Conservation (phyloP, 2,888 invertebrate species). For the Nineta flava region DNA sequence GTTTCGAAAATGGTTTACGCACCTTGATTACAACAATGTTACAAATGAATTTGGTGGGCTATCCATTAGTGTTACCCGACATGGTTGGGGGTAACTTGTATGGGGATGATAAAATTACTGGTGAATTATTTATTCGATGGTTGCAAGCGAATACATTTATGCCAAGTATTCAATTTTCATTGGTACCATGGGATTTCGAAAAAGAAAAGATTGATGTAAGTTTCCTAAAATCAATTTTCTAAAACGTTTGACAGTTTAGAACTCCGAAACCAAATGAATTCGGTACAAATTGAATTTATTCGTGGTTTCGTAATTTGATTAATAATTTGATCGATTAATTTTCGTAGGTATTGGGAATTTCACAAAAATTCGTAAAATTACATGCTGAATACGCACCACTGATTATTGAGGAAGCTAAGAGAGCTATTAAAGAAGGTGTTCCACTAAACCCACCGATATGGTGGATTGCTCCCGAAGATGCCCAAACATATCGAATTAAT, state of each 20-base stretch:
- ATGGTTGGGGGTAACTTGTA: constrained; percentile 60
- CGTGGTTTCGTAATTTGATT: constrained; percentile 7
- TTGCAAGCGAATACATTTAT: constrained; percentile 61
- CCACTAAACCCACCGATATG: constrained; percentile 72
- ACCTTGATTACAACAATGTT: constrained; percentile 57
- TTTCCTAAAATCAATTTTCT: constrained; percentile 5
- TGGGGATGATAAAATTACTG: constrained; percentile 35
- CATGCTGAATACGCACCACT: constrained; percentile 44
- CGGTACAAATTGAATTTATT: too few relatives aligned
- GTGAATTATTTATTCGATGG: constrained; percentile 63
- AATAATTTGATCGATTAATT: too few relatives aligned
- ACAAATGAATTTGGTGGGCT: constrained; percentile 36
- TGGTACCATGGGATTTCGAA: constrained; percentile 60
- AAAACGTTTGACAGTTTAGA: neutral
- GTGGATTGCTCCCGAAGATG: constrained; percentile 63
- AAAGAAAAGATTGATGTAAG: constrained; percentile 23
- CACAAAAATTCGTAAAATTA: constrained; percentile 43
- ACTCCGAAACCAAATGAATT: neutral
- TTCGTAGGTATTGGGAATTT: constrained; percentile 34
- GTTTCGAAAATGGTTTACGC: constrained; percentile 49
- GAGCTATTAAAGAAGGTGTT: constrained; percentile 39
- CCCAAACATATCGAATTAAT: constrained; percentile 37
- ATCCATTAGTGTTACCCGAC: constrained; percentile 50
- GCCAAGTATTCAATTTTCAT: constrained; percentile 66
- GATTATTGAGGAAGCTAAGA: constrained; percentile 44